phyloP scores from a whole-genome alignment of 2,797 vertebrate species.

The Uromys caudimaculatus region DNA sequence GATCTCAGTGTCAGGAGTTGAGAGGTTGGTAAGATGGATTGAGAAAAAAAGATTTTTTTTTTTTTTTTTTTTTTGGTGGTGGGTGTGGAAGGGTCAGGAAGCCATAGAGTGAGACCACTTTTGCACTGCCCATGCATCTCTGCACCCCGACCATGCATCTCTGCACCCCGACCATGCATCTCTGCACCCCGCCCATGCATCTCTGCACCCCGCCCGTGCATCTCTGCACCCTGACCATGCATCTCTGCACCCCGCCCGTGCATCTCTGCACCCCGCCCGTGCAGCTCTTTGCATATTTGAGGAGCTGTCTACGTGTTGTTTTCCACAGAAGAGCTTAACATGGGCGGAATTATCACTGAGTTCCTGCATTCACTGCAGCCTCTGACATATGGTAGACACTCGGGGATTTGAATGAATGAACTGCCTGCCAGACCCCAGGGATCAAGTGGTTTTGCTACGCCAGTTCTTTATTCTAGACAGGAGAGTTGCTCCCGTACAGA shows the following conservation, averaged over 20 bases:
- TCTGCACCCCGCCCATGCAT: no score
- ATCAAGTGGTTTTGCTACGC: not conserved
- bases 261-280: no score
- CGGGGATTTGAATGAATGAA: not conserved
- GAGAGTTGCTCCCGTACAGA: not conserved
- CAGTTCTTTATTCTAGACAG: not conserved
- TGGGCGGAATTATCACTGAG: not conserved
- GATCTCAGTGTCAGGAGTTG: not conserved
- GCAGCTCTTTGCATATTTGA: not conserved
- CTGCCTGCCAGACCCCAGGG: not conserved
- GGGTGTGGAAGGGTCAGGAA: accelerated
- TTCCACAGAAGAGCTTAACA: not conserved
- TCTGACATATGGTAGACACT: accelerated
- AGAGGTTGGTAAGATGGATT: not conserved
- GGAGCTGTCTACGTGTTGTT: not conserved
- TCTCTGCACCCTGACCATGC: no score
- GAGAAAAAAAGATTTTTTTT: not conserved
- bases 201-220: no score
- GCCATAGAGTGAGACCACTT: accelerated
- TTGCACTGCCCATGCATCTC: no score
- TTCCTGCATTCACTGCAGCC: not conserved
- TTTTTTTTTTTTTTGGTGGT: not conserved
- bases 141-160: no score
- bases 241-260: no score
- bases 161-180: no score